These are phyloP conservation scores for Rhynchophorus ferrugineus DNA, from an alignment of 1,140 invertebrate genomes.

Conservation along the genomic window DNA sequence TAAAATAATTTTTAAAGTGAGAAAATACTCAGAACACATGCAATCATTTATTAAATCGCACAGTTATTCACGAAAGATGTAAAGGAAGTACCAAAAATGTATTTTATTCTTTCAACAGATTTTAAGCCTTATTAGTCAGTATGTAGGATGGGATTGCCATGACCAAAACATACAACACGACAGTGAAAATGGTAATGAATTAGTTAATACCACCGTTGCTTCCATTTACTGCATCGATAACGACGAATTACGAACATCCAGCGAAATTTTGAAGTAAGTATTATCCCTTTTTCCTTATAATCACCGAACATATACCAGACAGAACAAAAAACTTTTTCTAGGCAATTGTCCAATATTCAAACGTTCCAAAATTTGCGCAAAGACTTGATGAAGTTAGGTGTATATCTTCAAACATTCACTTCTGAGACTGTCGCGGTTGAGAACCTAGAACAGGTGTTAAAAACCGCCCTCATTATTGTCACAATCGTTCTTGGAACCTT, in stretches of 20 bases:
- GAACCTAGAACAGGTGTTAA: conserved; percentile 36
- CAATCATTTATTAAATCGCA: no score
- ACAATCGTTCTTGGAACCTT: conserved; percentile 43
- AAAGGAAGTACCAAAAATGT: no score
- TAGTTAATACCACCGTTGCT: conserved; percentile 9
- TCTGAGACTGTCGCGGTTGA: conserved; percentile 9
- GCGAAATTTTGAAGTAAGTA: conserved; percentile 14
- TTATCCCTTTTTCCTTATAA: not conserved
- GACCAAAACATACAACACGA: conserved; percentile 3
- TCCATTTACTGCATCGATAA: conserved; percentile 13
- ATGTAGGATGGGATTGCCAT: conserved; percentile 7
- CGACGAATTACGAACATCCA: not conserved
- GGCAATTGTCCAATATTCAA: conserved; percentile 22
- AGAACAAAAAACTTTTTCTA: conserved; percentile 1
- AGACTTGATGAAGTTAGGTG: conserved; percentile 1
- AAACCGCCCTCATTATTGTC: conserved; percentile 46
- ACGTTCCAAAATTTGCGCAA: conserved; percentile 15
- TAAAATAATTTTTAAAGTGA: no score
- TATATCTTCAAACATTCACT: conserved; percentile 8
- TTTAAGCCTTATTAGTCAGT: conserved; percentile 1
- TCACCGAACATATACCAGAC: not conserved
- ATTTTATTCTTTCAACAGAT: not conserved
- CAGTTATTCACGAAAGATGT: no score
- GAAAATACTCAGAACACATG: no score
- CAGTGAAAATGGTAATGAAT: conserved; percentile 7